Base-by-base conservation (phyloP, 2,888 invertebrate species). In the Andricus curvator region DNA sequence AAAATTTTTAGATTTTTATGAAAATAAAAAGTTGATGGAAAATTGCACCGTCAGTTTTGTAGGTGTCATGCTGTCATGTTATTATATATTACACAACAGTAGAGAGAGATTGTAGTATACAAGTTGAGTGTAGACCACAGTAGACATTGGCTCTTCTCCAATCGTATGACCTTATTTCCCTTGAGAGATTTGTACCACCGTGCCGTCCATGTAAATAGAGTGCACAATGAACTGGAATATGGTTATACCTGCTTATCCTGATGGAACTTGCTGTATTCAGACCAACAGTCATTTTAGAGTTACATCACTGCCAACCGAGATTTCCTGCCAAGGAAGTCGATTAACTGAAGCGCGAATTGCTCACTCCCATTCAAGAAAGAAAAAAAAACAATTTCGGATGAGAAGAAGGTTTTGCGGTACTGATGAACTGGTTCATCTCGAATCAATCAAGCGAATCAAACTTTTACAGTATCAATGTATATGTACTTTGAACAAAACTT, bases 161-260 rank as follows among this genome's bases (percentile, higher is more conserved):
- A 82, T 82, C 81, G 82, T 78, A 70, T 74, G 56, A 83, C 82
- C 83, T 82, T 82, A 83, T 84, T 84, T 83, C 83, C 82, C 84
- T n/a, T 29, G 84, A 80, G 83, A 82, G 82, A 79, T 76, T 56
- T 64, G 33, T 77, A 68, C 81, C 70, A 68, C 79, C 76, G 80
- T 70, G 68, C 78, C 78, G 65, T 77, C 66, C 80, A 66, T 77
- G 68, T 79, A 79, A 76, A 78, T 78, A 70, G 48, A 66, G 33
- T 65, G 68, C 48, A 76, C 78, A 80, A 74, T 80, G 51, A 62
- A 81, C 77, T 77, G 66, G 70, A 70, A 82, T 80, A 78, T 77
- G 78, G 70, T 70, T 48, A 48, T 48, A 15, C 37, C 74, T 77
- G 81, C 80, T 82, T 83, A 82, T 74, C 51, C 74, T 74, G 33